phyloP scores from a whole-genome alignment of 2,888 invertebrate species.

The Tridacna crocea region DNA sequence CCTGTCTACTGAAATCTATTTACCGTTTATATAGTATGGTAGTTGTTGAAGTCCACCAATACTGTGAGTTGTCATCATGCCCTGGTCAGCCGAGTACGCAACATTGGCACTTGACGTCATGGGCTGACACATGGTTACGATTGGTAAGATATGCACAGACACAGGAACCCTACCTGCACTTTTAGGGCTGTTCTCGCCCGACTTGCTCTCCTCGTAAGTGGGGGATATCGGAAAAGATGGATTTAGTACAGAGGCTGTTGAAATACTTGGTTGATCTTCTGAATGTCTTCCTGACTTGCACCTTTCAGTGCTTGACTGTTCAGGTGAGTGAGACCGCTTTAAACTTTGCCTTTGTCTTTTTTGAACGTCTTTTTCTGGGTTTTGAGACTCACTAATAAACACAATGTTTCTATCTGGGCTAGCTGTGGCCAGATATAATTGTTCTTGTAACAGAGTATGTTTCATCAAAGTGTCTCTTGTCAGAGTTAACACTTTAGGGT shows the following conservation, averaged over 20 bases:
- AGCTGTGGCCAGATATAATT: conserved; percentile 69
- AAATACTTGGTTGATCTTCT: conserved; percentile 9
- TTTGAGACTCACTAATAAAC: conserved; percentile 51
- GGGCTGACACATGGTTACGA: conserved; percentile 31
- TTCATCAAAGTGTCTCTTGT: conserved; percentile 69
- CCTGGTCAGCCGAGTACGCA: not conserved
- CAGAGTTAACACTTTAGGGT: conserved; percentile 57
- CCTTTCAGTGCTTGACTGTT: conserved; percentile 32
- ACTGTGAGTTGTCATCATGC: not conserved
- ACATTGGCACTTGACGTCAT: conserved; percentile 8
- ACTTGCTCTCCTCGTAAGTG: conserved; percentile 14
- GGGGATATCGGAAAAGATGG: conserved; percentile 54
- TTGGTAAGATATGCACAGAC: conserved; percentile 56
- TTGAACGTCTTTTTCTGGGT: conserved; percentile 32
- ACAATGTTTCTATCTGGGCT: conserved; percentile 65
- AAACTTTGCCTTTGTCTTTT: conserved; percentile 44
- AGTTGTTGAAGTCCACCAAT: not conserved
- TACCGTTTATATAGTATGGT: conserved; percentile 4
- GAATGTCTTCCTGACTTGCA: conserved; percentile 52
- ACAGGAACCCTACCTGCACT: conserved; percentile 31
- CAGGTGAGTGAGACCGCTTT: conserved; percentile 64
- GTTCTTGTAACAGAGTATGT: conserved; percentile 73
- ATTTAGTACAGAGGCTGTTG: conserved; percentile 40
- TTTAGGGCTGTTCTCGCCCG: conserved; percentile 2
- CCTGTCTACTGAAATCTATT: not conserved